A percentile compares a stretch with the other conserved stretches of the same genome.
phyloP scores from a whole-genome alignment of 1,140 invertebrate species.

The Arion vulgaris region DNA sequence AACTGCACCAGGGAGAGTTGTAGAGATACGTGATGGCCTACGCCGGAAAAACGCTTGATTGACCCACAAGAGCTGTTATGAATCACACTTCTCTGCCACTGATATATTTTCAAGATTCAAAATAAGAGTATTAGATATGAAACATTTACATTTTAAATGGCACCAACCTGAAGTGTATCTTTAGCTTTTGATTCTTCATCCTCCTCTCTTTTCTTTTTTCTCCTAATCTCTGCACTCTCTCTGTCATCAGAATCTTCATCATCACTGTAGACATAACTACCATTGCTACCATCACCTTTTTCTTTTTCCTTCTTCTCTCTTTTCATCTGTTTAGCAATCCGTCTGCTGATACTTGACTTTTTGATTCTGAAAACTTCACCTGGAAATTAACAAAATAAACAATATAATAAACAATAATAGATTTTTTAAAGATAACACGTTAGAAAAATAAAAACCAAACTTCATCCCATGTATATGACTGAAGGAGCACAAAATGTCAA shows the following conservation, averaged over 20 bases:
- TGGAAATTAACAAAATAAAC: not conserved
- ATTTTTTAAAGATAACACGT: too few relatives aligned
- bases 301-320: conserved; percentile 80
- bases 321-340: conserved; percentile 88
- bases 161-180: conserved; percentile 53
- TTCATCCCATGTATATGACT: too few relatives aligned
- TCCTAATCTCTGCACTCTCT: not conserved
- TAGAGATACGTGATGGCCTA: too few relatives aligned
- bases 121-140: too few relatives aligned
- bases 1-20: too few relatives aligned
- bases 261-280: conserved; percentile 22
- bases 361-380: conserved; percentile 93
- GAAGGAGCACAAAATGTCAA: too few relatives aligned
- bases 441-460: too few relatives aligned
- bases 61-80: too few relatives aligned
- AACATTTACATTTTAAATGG: not conserved
- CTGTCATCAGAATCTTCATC: conserved; percentile 24
- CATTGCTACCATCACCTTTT: conserved; percentile 73
- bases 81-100: too few relatives aligned
- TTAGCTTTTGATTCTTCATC: conserved; percentile 70
- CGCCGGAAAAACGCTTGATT: too few relatives aligned
- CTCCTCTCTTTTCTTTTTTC: conserved; percentile 31
- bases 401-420: not conserved
- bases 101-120: too few relatives aligned
- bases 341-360: conserved; percentile 93